Conservation (phyloP, 2,888 invertebrate species). For the Imbricaverruca yamaguchii region DNA sequence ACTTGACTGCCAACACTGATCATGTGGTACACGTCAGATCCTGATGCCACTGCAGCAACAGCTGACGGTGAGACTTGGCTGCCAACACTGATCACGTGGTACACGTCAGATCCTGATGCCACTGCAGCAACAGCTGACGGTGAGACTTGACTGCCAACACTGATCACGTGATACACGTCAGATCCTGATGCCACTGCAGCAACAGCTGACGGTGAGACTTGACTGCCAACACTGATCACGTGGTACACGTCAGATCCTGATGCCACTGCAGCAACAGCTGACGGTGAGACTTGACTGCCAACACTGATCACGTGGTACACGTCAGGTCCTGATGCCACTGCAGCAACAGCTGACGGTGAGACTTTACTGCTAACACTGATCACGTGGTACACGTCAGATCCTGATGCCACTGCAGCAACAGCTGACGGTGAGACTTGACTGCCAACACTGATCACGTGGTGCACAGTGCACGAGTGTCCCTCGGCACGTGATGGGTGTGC, state of each 20-base stretch:
- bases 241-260: slow-evolving; percentile 55
- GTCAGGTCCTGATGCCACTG: slow-evolving; percentile 75
- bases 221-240: slow-evolving; percentile 36
- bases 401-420: slow-evolving; percentile 83
- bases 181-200: slow-evolving; percentile 82
- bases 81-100: background rate
- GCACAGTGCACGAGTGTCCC: no score
- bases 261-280: slow-evolving; percentile 80
- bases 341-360: slow-evolving; percentile 66
- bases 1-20: slow-evolving; percentile 39
- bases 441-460: background rate
- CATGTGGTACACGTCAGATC: slow-evolving; percentile 47
- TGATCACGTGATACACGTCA: slow-evolving; percentile 37
- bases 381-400: slow-evolving; percentile 47
- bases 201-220: slow-evolving; percentile 58
- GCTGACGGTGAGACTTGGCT: slow-evolving; percentile 53
- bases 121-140: slow-evolving; percentile 69
- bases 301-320: background rate
- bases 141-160: slow-evolving; percentile 42
- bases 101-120: slow-evolving; percentile 68
- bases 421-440: slow-evolving; percentile 53
- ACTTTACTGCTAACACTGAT: slow-evolving; percentile 39
- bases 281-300: slow-evolving; percentile 47
- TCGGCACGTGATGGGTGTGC: no score
- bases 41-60: slow-evolving; percentile 83